Evolutionary conservation across 1,140 invertebrate genomes (phyloP).

Genomic region (Drosophila guanche): DNA sequence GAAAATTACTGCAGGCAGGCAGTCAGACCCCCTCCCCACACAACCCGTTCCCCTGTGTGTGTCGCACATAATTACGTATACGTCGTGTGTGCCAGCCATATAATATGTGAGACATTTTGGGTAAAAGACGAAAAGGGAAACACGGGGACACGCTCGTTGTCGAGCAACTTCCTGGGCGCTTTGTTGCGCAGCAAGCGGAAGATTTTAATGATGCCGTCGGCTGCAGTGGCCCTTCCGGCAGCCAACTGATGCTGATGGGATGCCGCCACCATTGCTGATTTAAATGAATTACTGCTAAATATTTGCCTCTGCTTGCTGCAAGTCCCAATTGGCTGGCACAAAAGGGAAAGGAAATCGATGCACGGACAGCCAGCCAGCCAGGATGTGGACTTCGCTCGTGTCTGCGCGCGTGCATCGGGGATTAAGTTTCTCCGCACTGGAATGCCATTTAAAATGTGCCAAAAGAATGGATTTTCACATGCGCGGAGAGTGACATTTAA

Average conservation of each 20-base stretch:
- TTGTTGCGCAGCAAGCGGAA: constrained; percentile 72
- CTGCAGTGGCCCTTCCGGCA: constrained; percentile 21
- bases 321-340: constrained; percentile 22
- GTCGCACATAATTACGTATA: constrained; percentile 58
- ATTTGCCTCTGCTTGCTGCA: constrained; percentile 37
- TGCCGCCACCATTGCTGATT: constrained; percentile 15
- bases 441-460: constrained; percentile 71
- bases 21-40: neutral
- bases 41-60: neutral
- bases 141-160: constrained; percentile 16
- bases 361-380: constrained; percentile 15
- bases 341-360: constrained; percentile 20
- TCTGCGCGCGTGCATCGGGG: constrained; percentile 41
- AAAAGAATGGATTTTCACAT: constrained; percentile 39
- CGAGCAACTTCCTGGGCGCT: constrained; percentile 71
- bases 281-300: constrained; percentile 54
- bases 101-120: constrained; percentile 15
- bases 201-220: constrained; percentile 72
- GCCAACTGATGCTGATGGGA: constrained; percentile 12
- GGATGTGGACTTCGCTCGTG: constrained; percentile 29
- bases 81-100: constrained; percentile 47
- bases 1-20: constrained; percentile 61
- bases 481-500: constrained; percentile 48
- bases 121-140: constrained; percentile 24
- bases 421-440: constrained; percentile 59